A percentile compares a stretch with the other conserved stretches of the same genome.
Evolutionary conservation across 1,140 invertebrate species (phyloP).

Genomic region (Cephus cinctus): DNA sequence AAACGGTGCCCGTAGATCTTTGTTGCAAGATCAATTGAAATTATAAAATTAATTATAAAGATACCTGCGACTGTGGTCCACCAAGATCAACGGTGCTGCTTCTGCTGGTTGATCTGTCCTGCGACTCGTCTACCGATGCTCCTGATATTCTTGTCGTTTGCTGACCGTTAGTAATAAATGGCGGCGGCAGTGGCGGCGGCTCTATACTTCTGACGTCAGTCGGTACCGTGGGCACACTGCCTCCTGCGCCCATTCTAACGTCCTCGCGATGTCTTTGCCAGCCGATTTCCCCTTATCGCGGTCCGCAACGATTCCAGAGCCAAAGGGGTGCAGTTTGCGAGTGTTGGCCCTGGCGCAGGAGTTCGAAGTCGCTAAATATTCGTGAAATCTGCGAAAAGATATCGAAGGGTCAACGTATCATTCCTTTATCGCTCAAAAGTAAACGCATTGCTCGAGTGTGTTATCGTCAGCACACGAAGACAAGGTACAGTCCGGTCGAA

Average conservation of each 20-base stretch:
- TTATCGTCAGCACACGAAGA: no score
- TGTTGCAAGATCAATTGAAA: background rate
- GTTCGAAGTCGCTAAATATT: background rate
- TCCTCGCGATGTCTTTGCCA: no score
- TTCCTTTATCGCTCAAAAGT: background rate
- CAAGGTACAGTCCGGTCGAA: no score
- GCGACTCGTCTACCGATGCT: background rate
- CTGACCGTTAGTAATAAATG: background rate
- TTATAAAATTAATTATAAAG: background rate
- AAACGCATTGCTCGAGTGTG: no score
- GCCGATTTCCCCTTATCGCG: background rate
- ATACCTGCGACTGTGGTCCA: conserved; percentile 3
- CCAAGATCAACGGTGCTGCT: background rate
- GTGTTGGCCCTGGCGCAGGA: background rate
- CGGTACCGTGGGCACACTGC: conserved; percentile 4
- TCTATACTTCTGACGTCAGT: no score
- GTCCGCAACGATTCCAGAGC: background rate
- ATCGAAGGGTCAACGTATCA: background rate
- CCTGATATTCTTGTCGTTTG: background rate
- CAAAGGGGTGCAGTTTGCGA: background rate
- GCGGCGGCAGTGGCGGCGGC: background rate
- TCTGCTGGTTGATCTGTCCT: background rate
- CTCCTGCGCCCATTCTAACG: background rate
- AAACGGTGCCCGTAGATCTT: background rate
- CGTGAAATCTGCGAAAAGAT: background rate